phyloP scores from a whole-genome alignment of 2,888 invertebrate genomes.

The Caenorhabditis drosophilae region DNA sequence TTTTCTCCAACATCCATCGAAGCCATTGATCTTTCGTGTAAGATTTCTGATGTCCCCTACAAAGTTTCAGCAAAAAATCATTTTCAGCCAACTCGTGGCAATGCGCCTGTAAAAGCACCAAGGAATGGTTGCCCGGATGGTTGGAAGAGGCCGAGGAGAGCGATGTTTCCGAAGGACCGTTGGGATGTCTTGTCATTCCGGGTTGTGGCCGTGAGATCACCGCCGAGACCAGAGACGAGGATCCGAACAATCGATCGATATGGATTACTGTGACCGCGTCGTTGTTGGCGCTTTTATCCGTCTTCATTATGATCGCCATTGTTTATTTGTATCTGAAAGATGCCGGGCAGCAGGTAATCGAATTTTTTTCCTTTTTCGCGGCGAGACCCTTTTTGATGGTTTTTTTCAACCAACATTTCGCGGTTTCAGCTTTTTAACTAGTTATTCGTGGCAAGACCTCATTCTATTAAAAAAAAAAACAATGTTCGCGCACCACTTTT shows the following conservation, averaged over 20 bases:
- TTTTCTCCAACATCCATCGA: constrained; percentile 49
- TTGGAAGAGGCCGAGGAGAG: constrained; percentile 50
- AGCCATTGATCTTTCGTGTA: constrained; percentile 64
- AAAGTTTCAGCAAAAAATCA: background rate
- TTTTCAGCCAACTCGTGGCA: constrained; percentile 62
- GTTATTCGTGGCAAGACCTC: background rate
- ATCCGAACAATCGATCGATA: constrained; percentile 26
- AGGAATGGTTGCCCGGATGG: constrained; percentile 66
- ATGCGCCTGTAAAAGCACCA: constrained; percentile 58
- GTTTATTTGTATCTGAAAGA: constrained; percentile 64
- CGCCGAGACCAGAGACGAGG: constrained; percentile 5
- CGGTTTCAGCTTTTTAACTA: background rate
- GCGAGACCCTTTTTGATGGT: no score
- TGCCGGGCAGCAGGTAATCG: constrained; percentile 35
- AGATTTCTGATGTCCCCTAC: constrained; percentile 2
- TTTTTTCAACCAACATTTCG: no score
- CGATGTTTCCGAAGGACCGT: constrained; percentile 47
- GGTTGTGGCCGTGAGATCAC: constrained; percentile 21
- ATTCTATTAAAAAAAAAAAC: background rate
- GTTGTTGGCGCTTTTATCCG: constrained; percentile 57
- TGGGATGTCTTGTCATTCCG: constrained; percentile 45
- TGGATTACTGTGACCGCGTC: constrained; percentile 66
- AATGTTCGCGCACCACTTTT: background rate
- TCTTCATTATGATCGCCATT: constrained; percentile 59
- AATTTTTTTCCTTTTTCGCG: no score